A percentile compares a stretch with the other conserved stretches of the same genome.
These are phyloP conservation scores for Gortyna flavago DNA, from an alignment of 2,888 invertebrate genomes.

Conservation along the genomic window DNA sequence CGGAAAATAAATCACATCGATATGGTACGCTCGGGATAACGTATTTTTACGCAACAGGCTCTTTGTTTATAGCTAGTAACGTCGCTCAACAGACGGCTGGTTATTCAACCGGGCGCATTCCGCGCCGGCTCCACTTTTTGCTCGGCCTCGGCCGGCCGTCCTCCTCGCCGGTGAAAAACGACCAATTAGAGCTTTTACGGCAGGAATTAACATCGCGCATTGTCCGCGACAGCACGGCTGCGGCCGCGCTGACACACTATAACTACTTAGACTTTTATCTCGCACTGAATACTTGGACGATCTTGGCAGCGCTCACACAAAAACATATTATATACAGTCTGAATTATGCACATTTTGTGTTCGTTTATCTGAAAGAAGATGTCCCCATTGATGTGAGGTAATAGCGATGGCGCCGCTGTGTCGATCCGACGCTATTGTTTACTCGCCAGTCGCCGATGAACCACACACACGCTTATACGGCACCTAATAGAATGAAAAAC, in stretches of 20 bases:
- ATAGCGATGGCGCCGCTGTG: constrained; percentile 81
- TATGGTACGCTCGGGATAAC: constrained; percentile 82
- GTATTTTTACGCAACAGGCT: constrained; percentile 89
- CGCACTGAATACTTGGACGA: constrained; percentile 64
- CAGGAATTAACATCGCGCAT: constrained; percentile 85
- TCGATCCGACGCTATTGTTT: constrained; percentile 77
- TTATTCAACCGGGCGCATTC: constrained; percentile 89
- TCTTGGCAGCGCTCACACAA: constrained; percentile 71
- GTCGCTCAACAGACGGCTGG: constrained; percentile 84
- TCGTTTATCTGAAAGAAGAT: constrained; percentile 77
- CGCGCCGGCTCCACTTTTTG: constrained; percentile 88
- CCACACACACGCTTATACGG: constrained; percentile 59
- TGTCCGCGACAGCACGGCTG: constrained; percentile 72
- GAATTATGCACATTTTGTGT: constrained; percentile 75
- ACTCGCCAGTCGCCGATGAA: constrained; percentile 64
- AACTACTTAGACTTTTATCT: constrained; percentile 67
- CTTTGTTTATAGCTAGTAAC: constrained; percentile 87
- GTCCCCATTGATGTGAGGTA: constrained; percentile 77
- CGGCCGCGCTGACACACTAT: constrained; percentile 45
- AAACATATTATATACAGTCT: constrained; percentile 72
- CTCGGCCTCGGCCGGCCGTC: constrained; percentile 76
- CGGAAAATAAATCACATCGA: constrained; percentile 85
- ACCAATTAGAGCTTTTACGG: constrained; percentile 88
- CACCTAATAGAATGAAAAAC: constrained; percentile 66
- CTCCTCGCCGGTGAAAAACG: constrained; percentile 76